phyloP scores from a whole-genome alignment of 2,113 vertebrate genomes.

The Takifugu flavidus region DNA sequence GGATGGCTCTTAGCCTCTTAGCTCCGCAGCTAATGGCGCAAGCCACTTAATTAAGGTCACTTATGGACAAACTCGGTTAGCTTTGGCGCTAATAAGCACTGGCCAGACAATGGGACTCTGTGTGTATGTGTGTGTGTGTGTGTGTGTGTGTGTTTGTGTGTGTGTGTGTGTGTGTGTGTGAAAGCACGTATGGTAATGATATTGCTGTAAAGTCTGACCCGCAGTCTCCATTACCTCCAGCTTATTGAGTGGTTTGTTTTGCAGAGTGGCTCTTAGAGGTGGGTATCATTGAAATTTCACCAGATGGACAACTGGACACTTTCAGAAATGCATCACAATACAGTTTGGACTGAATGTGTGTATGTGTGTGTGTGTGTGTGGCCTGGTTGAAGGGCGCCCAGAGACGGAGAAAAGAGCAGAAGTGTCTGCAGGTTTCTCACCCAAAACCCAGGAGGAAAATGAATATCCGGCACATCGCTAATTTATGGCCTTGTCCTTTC shows the following conservation, averaged over 20 bases:
- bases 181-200: slow-evolving; percentile 63
- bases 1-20: slow-evolving; percentile 66
- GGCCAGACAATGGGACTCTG: slow-evolving; percentile 60
- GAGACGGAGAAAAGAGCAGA: slow-evolving; percentile 36
- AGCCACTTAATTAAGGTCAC: slow-evolving; percentile 76
- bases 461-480: slow-evolving; percentile 59
- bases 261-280: slow-evolving; percentile 67
- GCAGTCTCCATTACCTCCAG: slow-evolving; percentile 68
- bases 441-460: slow-evolving; percentile 56
- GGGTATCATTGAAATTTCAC: slow-evolving; percentile 66
- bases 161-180: slow-evolving; percentile 41
- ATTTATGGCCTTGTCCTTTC: slow-evolving; percentile 55
- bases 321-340: slow-evolving; percentile 62
- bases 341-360: slow-evolving; percentile 28
- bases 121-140: slow-evolving; percentile 38
- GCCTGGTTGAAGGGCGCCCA: slow-evolving; percentile 32
- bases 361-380: slow-evolving; percentile 46
- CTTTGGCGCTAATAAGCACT: slow-evolving; percentile 64
- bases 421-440: slow-evolving; percentile 49
- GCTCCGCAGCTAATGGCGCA: slow-evolving; percentile 67
- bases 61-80: slow-evolving; percentile 74
- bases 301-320: slow-evolving; percentile 63
- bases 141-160: slow-evolving; percentile 39
- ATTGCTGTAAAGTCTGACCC: slow-evolving; percentile 68
- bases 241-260: slow-evolving; percentile 77